Evolutionary conservation across 2,113 vertebrate genomes (phyloP), one percentile per base, ranked within the genome.

Genomic region (Perca flavescens): DNA sequence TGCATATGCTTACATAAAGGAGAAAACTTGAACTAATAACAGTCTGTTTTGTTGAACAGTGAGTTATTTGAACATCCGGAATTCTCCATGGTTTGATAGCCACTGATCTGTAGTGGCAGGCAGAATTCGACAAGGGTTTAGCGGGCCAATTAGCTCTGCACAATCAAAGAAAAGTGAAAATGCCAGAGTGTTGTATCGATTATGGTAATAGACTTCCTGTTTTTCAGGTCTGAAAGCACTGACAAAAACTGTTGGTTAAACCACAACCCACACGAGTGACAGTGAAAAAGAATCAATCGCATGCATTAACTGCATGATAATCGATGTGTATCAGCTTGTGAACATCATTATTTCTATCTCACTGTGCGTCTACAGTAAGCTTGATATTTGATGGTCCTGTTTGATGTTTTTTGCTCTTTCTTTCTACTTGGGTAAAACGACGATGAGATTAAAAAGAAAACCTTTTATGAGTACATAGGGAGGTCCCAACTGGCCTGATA

Each of bases 111-210:
- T 7, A 50, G 53, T 74, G 85, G 62, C 72, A 77, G 71, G 22
- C 72, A 25, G 58, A 76, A 34, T 77, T 56, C 79, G 85, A 86
- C 76, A 22, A 47, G 77, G 57, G 47, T 80, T 88, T 74, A 80
- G 62, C 40, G 2, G 69, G 50, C 84, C 86, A 91, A 88, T 93
- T 88, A 91, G 72, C 85, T 54, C 13, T 8, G 34, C 64, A 8
- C 67, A 14, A 52, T 68, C 47, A 68, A 62, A 82, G 76, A 74
- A 11, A 43, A 31, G 72, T 40, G 25, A 57, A 91, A 91, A 90
- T 92, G 90, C 86, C 89, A 86, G 82, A 56, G 82, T 36, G 73
- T n/a, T 12, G 25, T 71, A 90, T 92, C 6, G 89, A 92, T 93
- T 69, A 73, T 86, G 80, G 65, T 77, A 84, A 90, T 75, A 56